Base-by-base conservation (phyloP, 2,888 invertebrate genomes). In the Zaprionus bogoriensis region DNA sequence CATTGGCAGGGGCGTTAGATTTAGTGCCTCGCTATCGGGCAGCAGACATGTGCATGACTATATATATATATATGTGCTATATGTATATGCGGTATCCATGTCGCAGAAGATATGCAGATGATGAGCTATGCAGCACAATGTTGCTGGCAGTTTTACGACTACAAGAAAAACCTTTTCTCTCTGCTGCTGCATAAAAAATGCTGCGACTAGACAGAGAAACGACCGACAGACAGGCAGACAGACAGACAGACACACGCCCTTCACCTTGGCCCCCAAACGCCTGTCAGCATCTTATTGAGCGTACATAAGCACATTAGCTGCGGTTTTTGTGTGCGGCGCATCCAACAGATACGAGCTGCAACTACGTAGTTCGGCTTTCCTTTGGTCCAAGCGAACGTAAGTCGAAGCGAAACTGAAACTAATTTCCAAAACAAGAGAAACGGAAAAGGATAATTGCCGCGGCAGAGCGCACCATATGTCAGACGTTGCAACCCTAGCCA, bases 281-380 rank as follows among this genome's bases (percentile, higher is more conserved):
- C 79, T 82, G 80, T 85, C 83, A 85, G 73, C 85, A 67, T 82
- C 82, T 81, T 77, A 81, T 85, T 85, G 83, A 82, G 85, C 83
- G 68, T 58, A 62, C 68, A 72, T 82, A 85, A 82, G 70, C 82
- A 64, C 77, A 85, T 82, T 85, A 82, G 85, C 75, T 82, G 82
- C 82, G 81, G 77, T 77, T 73, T 74, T n/a, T 45, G 38, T 75
- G 39, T 74, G 63, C 58, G 32, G 53, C 53, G 47, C 54, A 74
- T 69, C 62, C 45, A 62, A 42, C 17, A 51, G 67, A 45, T 57
- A 70, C 30, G 25, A 70, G 62, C 59, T 67, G 50, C 50, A 46
- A 12, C 39, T 10, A 17, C 9, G 36, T n/a, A 60, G 59, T 71
- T 55, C 83, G 77, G 78, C 70, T 17, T 73, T 51, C 70, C 77